Conservation (phyloP, 2,888 invertebrate species). For the Chalcis sispes region DNA sequence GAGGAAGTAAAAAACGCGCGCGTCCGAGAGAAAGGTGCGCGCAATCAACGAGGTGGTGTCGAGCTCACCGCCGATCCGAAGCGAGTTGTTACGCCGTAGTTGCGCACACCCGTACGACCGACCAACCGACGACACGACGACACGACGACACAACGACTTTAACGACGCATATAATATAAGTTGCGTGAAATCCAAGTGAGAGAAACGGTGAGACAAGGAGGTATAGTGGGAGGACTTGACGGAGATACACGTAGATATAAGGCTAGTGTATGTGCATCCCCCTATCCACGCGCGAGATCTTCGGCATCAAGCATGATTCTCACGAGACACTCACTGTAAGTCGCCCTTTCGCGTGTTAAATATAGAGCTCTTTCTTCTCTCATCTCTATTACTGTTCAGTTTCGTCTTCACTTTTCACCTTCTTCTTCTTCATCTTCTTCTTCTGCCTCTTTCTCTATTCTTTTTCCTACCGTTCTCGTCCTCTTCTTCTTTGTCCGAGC, state of each 20-base stretch:
- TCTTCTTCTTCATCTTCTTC: background rate
- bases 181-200: too few relatives aligned
- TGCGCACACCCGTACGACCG: constrained; percentile 5
- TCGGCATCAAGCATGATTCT: constrained; percentile 67
- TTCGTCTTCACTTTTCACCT: too few relatives aligned
- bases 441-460: background rate
- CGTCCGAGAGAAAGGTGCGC: too few relatives aligned
- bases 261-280: background rate
- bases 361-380: constrained; percentile 13
- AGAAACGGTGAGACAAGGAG: background rate
- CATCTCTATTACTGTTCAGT: constrained; percentile 2
- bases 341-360: constrained; percentile 51
- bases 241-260: background rate
- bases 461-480: background rate
- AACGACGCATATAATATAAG: too few relatives aligned
- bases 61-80: too few relatives aligned
- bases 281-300: constrained; percentile 46
- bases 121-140: background rate
- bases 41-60: too few relatives aligned
- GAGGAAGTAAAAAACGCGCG: too few relatives aligned
- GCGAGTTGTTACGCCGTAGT: too few relatives aligned
- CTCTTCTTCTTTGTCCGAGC: constrained; percentile 3
- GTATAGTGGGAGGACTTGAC: background rate
- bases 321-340: constrained; percentile 70
- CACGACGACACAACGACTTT: background rate